Evolutionary conservation across 1,140 invertebrate genomes (phyloP), one percentile per base, ranked within the genome.

Genomic region (Drosophila guanche): DNA sequence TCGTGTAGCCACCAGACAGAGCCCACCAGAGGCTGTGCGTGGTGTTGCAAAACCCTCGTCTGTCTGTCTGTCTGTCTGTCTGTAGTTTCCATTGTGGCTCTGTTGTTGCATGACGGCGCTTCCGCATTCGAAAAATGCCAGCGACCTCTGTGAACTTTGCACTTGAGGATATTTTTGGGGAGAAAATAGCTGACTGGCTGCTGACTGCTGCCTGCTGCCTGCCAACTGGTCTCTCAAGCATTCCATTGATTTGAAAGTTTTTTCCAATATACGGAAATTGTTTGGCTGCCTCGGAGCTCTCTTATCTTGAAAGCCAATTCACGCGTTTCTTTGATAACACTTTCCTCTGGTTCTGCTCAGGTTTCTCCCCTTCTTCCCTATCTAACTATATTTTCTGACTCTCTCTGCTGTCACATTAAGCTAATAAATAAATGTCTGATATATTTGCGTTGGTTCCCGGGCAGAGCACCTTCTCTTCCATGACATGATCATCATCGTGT

Each of bases 401-500:
- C 10, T 67, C 41, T 66, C 16, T 29, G 7, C 20, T 23, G 10
- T 37, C 56, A 8, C 40, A 46, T 42, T 37, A 41, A 23, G 62
- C 25, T 47, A 55, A 68, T 68, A 55, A 55, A 68, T 68, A 55
- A 14, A 45, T 29, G 7, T 29, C 16, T 41, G 47, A 68, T 56
- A 66, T 65, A 47, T 68, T 68, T 56, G 22, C 63, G 55, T 69
- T 48, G 47, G 42, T 55, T 67, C 52, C 41, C 33, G 33, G 10
- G 12, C 12, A 53, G 65, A 54, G 60, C 60, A 60, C 33, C 33
- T 20, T 20, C 16, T 37, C 33, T 12, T 4, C 10, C 33, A 4
- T 37, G 10, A 12, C 33, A 37, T 4, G 68, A 60, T 71, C 55
- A 60, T 71, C 65, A 52, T 29, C 6, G 2, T 27, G 14, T 4